Evolutionary conservation across 2,888 invertebrate genomes (phyloP).

Genomic region (Molanna angustata): DNA sequence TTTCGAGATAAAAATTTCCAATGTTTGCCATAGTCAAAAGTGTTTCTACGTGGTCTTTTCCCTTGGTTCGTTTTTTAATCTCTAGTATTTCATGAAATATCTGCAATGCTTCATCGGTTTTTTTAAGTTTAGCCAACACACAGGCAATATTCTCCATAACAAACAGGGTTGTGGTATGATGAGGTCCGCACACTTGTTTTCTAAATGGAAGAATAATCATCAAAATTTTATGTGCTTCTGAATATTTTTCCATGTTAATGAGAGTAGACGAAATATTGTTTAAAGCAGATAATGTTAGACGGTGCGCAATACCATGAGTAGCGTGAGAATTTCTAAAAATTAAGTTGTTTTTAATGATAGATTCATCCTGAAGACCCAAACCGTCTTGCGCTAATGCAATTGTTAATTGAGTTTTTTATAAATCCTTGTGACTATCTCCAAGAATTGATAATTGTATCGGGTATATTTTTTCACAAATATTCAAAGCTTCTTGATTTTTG

Average conservation of each 20-base stretch:
- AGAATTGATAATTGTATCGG: background rate
- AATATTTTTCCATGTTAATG: background rate
- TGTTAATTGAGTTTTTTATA: background rate
- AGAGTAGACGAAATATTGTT: background rate
- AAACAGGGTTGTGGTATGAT: background rate
- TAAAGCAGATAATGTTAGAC: background rate
- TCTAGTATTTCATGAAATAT: too few relatives aligned
- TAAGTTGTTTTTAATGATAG: background rate
- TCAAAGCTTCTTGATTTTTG: background rate
- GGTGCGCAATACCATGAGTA: background rate
- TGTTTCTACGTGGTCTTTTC: too few relatives aligned
- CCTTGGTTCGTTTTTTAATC: too few relatives aligned
- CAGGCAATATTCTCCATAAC: background rate
- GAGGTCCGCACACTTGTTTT: background rate
- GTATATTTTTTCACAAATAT: background rate
- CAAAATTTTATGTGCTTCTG: background rate
- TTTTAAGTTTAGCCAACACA: background rate
- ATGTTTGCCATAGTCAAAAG: too few relatives aligned
- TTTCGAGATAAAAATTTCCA: too few relatives aligned
- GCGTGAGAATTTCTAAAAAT: background rate
- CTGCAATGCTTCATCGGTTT: background rate
- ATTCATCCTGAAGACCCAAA: background rate
- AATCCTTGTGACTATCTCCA: background rate
- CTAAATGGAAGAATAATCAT: background rate
- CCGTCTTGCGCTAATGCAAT: background rate